These are phyloP conservation scores for Neofelis nebulosa DNA, from an alignment of 2,113 vertebrate genomes.

Conservation along the genomic window DNA sequence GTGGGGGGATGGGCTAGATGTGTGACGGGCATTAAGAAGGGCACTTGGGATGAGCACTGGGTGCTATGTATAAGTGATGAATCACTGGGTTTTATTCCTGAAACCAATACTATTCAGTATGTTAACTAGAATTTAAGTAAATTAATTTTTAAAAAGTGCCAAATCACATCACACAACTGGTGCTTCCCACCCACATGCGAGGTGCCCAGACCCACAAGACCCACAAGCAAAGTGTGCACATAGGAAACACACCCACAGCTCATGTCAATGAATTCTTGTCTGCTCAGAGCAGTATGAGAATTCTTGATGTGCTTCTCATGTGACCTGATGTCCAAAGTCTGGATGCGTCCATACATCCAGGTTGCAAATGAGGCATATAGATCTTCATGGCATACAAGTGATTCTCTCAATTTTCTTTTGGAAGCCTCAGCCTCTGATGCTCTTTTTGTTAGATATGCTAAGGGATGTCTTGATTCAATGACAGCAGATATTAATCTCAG, in stretches of 20 bases:
- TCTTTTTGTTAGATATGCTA: no score
- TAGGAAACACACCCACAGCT: background rate
- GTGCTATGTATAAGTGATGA: no score
- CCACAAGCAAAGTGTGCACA: background rate
- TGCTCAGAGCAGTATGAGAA: background rate
- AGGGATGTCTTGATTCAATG: background rate
- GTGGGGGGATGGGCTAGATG: no score
- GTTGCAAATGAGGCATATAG: background rate
- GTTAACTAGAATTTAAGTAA: no score
- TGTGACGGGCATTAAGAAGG: no score
- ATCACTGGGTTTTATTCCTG: no score
- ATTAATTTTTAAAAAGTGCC: background rate
- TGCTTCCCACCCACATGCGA: background rate
- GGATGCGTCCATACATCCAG: background rate
- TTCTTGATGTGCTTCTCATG: background rate
- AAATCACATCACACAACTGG: background rate
- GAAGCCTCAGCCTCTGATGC: background rate
- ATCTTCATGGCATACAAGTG: accelerated
- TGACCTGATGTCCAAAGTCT: background rate
- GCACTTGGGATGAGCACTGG: no score
- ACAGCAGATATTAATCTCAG: background rate
- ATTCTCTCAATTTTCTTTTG: background rate
- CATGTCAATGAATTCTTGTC: background rate
- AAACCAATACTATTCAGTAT: no score
- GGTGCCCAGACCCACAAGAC: background rate